Evolutionary conservation across 1,140 invertebrate species (phyloP).

Genomic region (Lineus longissimus): DNA sequence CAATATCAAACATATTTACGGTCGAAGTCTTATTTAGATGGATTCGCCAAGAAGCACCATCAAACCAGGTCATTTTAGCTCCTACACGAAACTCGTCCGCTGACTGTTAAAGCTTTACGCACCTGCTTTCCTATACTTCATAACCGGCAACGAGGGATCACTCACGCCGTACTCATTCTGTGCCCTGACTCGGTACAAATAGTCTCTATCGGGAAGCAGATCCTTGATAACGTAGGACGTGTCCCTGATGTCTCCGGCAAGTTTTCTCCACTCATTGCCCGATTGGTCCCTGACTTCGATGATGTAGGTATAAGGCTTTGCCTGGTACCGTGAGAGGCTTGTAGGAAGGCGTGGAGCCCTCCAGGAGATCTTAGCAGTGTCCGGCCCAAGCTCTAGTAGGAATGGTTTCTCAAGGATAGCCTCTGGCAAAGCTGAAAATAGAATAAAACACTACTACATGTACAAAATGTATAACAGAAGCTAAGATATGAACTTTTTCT

Average conservation of each 20-base stretch:
- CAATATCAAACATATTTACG: too few species aligned
- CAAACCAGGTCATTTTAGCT: too few species aligned
- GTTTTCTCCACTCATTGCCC: neutral
- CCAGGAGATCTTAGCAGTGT: neutral
- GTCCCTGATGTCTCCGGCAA: neutral
- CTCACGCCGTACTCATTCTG: conserved; percentile 75
- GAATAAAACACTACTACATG: neutral
- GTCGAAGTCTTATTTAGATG: too few species aligned
- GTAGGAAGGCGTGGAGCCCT: neutral
- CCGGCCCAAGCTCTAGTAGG: neutral
- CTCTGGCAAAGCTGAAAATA: neutral
- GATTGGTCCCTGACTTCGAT: neutral
- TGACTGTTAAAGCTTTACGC: too few species aligned
- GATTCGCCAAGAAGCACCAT: too few species aligned
- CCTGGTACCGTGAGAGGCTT: neutral
- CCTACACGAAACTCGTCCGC: too few species aligned
- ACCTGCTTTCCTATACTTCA: neutral
- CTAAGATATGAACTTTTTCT: too few species aligned
- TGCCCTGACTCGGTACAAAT: conserved; percentile 88
- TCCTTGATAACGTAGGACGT: conserved; percentile 22
- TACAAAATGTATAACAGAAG: neutral
- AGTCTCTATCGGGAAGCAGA: conserved; percentile 79
- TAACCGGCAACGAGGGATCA: conserved; percentile 25
- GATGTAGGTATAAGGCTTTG: neutral
- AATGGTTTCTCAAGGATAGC: conserved; percentile 2